A percentile compares a stretch with the other conserved stretches of the same genome.
Conservation (phyloP, 2,888 invertebrate species). For the Diogma glabrata region DNA sequence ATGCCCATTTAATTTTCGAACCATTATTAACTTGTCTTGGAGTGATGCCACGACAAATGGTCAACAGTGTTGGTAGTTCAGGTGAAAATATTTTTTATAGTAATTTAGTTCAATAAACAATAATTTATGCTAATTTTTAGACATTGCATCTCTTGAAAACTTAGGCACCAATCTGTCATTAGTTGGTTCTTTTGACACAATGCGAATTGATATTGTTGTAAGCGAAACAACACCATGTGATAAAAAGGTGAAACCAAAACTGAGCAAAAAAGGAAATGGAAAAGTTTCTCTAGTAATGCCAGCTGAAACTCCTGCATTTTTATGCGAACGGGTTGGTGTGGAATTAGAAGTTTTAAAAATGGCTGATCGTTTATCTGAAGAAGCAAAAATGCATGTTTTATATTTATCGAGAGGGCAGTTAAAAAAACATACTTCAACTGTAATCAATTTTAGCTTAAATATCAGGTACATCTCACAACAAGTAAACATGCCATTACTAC, state of each 20-base stretch:
- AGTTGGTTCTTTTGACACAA: slow-evolving; percentile 72
- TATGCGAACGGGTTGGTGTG: slow-evolving; percentile 82
- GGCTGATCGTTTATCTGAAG: slow-evolving; percentile 79
- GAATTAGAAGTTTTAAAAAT: slow-evolving; percentile 83
- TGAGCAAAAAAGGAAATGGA: slow-evolving; percentile 27
- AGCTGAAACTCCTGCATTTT: slow-evolving; percentile 75
- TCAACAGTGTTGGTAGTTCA: slow-evolving; percentile 34
- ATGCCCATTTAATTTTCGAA: slow-evolving; percentile 89
- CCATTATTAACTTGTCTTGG: slow-evolving; percentile 81
- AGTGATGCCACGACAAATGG: slow-evolving; percentile 79
- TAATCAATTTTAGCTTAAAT: slow-evolving; percentile 80
- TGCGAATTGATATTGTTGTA: slow-evolving; percentile 90
- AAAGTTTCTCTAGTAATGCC: slow-evolving; percentile 37
- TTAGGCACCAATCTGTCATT: slow-evolving; percentile 78
- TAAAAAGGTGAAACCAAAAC: slow-evolving; percentile 40
- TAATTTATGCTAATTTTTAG: slow-evolving; percentile 31
- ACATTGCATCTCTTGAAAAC: slow-evolving; percentile 67
- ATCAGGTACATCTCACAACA: slow-evolving; percentile 87
- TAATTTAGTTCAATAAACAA: too few species aligned
- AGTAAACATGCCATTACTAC: slow-evolving; percentile 88
- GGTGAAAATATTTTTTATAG: too few species aligned
- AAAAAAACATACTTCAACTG: slow-evolving; percentile 83
- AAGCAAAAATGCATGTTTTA: slow-evolving; percentile 71
- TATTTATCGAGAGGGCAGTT: slow-evolving; percentile 79
- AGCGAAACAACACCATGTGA: slow-evolving; percentile 51